Evolutionary conservation across 1,140 invertebrate species (phyloP).

Genomic region (Drosophila arizonae): DNA sequence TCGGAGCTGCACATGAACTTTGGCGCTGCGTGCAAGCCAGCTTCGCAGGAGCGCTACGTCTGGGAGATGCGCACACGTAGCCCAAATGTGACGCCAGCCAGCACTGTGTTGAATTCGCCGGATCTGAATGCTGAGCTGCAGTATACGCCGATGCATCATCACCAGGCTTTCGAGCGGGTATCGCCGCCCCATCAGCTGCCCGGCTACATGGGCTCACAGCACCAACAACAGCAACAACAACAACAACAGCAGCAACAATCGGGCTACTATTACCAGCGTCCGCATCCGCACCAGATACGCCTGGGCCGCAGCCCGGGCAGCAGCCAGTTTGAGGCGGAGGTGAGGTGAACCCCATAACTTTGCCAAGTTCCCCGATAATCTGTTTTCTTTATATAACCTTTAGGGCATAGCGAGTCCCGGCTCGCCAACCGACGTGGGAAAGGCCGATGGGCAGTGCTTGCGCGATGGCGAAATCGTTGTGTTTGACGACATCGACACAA

Average conservation of each 20-base stretch:
- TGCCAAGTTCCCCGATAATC: background rate
- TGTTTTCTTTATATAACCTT: background rate
- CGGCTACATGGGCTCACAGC: conserved; percentile 15
- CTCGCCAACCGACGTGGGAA: conserved; percentile 79
- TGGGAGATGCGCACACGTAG: conserved; percentile 82
- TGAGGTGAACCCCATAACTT: conserved; percentile 3
- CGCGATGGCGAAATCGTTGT: conserved; percentile 87
- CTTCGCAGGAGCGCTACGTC: conserved; percentile 75
- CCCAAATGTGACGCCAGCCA: conserved; percentile 80
- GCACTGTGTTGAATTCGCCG: conserved; percentile 81
- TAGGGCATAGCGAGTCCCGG: conserved; percentile 73
- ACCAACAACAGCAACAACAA: conserved; percentile 17
- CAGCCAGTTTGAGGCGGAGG: conserved; percentile 74
- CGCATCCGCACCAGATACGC: conserved; percentile 75
- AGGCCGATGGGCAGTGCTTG: conserved; percentile 69
- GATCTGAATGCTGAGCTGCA: conserved; percentile 73
- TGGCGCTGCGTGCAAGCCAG: conserved; percentile 29
- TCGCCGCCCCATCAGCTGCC: conserved; percentile 34
- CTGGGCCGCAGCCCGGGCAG: conserved; percentile 78
- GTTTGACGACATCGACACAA: conserved; percentile 91
- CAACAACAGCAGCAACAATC: conserved; percentile 13
- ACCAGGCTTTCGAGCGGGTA: conserved; percentile 37
- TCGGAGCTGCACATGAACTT: conserved; percentile 57
- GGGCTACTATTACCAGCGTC: conserved; percentile 64
- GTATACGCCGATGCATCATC: conserved; percentile 56